Base-by-base conservation (phyloP, 2,888 invertebrate genomes). In the Galeopsomyia nigrocyanea region DNA sequence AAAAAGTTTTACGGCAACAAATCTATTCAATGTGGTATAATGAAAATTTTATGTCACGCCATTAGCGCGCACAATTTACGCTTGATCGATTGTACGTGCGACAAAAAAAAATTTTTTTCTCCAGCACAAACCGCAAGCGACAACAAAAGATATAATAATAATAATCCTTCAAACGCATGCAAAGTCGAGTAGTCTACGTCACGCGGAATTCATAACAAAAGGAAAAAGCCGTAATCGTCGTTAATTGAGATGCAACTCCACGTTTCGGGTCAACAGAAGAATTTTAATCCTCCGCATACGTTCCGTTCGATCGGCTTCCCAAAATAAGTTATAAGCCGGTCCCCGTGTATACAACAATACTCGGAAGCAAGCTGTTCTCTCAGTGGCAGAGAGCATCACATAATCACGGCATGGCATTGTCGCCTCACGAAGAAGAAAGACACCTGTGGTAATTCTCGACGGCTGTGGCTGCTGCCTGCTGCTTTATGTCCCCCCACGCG, bases 221-320 rank as follows among this genome's bases (percentile, higher is more conserved):
- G 55, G 39, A 39, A 39, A 39, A 64, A 64, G 50, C 53, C 63
- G 49, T 49, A 55, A 5, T 0, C 19, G 13, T 16, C 17, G 17
- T 13, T 31, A 39, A 55, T 73, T 49, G 58, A 17, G n/a, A 73
- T 73, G 72, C 72, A 39, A 53, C 21, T n/a, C 39, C 60, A 64
- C 26, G 64, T 17, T 16, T 26, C 16, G 14, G 14, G 7, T 13
- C 51, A 51, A 47, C 14, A 57, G 63, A 58, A 68, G 60, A 3
- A 26, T 39, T 39, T 39, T 55, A 67, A 73, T 64, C 6, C 14
- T 47, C 19, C 39, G 22, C 2, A 39, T 55, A 47, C 26, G 26
- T 68, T 17, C 49, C 68, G 60, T 55, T 60, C 46, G 46, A 50
- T 46, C 46, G 22, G 16, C 19, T 13, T 3, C 22, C 58, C 22